phyloP scores from a whole-genome alignment of 2,888 invertebrate species.

The Netelia virgata region DNA sequence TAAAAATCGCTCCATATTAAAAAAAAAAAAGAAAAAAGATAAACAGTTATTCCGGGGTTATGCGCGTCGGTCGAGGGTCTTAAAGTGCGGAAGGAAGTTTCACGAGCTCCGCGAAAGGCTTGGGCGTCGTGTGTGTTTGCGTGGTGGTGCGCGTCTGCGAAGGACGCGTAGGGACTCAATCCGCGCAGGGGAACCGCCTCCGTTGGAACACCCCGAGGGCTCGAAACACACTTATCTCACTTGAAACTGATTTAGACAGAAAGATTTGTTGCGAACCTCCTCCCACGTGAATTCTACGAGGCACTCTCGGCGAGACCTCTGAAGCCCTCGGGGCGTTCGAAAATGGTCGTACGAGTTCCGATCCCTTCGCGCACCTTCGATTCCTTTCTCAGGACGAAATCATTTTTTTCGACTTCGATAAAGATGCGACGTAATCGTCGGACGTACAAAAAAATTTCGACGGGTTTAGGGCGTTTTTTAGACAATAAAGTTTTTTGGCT shows the following conservation, averaged over 20 bases:
- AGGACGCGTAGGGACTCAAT: slow-evolving; percentile 68
- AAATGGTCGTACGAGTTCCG: slow-evolving; percentile 35
- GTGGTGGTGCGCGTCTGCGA: slow-evolving; percentile 25
- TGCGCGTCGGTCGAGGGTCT: slow-evolving; percentile 32
- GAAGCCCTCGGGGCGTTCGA: slow-evolving; percentile 56
- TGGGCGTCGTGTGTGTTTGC: background rate
- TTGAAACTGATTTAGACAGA: slow-evolving; percentile 83
- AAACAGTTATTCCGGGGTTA: slow-evolving; percentile 20
- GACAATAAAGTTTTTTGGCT: too few relatives aligned
- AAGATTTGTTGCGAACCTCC: slow-evolving; percentile 82
- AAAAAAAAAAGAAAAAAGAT: slow-evolving; percentile 12
- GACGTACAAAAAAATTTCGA: too few relatives aligned
- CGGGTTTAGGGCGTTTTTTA: too few relatives aligned
- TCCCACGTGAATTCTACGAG: slow-evolving; percentile 50
- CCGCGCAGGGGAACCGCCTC: slow-evolving; percentile 20
- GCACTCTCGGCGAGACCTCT: slow-evolving; percentile 30
- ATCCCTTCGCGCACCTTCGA: slow-evolving; percentile 29
- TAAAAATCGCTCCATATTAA: slow-evolving; percentile 55
- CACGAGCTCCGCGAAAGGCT: slow-evolving; percentile 21
- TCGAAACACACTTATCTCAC: slow-evolving; percentile 79
- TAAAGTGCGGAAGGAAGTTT: slow-evolving; percentile 56
- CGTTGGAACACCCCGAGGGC: slow-evolving; percentile 69
- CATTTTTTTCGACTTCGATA: background rate
- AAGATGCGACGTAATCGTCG: too few relatives aligned
- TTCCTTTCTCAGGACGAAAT: background rate